Evolutionary conservation across 2,888 invertebrate species (phyloP).

Genomic region (Apomyelois bistriatella): DNA sequence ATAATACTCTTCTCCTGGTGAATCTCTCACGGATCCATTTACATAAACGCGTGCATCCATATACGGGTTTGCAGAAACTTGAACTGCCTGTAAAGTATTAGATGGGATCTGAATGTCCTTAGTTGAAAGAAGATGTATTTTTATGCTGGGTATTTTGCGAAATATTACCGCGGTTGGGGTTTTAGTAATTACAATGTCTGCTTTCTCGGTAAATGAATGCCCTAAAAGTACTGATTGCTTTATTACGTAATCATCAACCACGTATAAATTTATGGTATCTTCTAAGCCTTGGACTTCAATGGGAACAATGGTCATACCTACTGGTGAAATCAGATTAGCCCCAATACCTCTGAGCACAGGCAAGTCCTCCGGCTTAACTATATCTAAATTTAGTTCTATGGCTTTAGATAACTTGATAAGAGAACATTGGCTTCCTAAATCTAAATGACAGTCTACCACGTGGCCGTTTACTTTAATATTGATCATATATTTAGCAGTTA

Average conservation of each 20-base stretch:
- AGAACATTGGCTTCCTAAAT: constrained; percentile 30
- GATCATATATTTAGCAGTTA: constrained; percentile 16
- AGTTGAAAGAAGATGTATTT: neutral
- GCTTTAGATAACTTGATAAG: constrained; percentile 21
- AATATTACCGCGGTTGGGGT: constrained; percentile 20
- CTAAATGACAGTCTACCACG: constrained; percentile 20
- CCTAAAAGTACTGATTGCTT: constrained; percentile 23
- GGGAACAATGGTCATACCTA: constrained; percentile 15
- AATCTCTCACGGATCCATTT: no score
- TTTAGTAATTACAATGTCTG: constrained; percentile 24
- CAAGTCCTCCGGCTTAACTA: constrained; percentile 2
- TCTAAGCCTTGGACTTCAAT: constrained; percentile 22
- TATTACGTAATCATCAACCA: constrained; percentile 25
- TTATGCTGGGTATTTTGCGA: neutral
- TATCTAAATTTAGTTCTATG: constrained; percentile 10
- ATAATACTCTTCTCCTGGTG: no score
- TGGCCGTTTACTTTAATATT: constrained; percentile 16
- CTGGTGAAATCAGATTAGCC: constrained; percentile 18
- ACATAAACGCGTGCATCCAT: no score
- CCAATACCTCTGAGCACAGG: constrained; percentile 24
- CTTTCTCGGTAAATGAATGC: constrained; percentile 26
- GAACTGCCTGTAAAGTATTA: neutral
- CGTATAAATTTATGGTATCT: constrained; percentile 18
- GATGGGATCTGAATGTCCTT: neutral
- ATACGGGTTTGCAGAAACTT: no score